Percentiles rank a stretch among this genome's conserved stretches.
Conservation (phyloP, 2,888 invertebrate species). For the Ophion obscuratus region DNA sequence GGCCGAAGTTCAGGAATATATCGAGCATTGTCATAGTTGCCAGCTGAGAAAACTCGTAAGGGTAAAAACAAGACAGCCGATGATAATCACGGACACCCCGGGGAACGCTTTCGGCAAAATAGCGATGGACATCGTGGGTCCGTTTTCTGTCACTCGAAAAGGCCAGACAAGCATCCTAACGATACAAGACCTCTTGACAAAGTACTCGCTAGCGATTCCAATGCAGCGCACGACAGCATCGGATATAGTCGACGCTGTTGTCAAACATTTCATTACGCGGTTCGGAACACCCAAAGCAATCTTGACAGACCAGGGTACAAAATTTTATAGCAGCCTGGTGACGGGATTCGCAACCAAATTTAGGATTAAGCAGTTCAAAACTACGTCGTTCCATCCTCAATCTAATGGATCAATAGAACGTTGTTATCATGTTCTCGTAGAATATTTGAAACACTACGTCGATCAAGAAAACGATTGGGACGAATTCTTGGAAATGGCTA, state of each 20-base stretch:
- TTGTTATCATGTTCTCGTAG: slow-evolving; percentile 27
- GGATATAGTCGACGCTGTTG: slow-evolving; percentile 35
- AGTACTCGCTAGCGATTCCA: slow-evolving; percentile 48
- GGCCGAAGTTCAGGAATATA: slow-evolving; percentile 18
- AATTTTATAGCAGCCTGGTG: slow-evolving; percentile 52
- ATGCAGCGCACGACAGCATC: slow-evolving; percentile 8
- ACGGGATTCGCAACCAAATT: slow-evolving; percentile 50
- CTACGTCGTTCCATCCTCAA: slow-evolving; percentile 55
- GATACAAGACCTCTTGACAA: slow-evolving; percentile 57
- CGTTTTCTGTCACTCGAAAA: slow-evolving; percentile 35
- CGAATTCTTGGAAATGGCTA: slow-evolving; percentile 42
- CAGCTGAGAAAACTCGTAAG: not conserved
- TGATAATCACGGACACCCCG: slow-evolving; percentile 16
- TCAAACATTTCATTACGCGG: slow-evolving; percentile 32
- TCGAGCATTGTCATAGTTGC: slow-evolving; percentile 12
- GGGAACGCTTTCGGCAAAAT: slow-evolving; percentile 19
- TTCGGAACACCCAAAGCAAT: slow-evolving; percentile 49
- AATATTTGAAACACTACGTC: slow-evolving; percentile 65
- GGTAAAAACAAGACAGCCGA: slow-evolving; percentile 36
- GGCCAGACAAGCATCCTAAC: slow-evolving; percentile 64
- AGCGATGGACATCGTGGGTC: slow-evolving; percentile 56
- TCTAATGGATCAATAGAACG: slow-evolving; percentile 57
- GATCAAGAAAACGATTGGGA: slow-evolving; percentile 49
- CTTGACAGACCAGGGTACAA: slow-evolving; percentile 59
- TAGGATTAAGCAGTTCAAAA: slow-evolving; percentile 33